Percentiles rank a stretch among this genome's conserved stretches.
Evolutionary conservation across 2,113 vertebrate species (phyloP).

Genomic region (Suricata suricatta): DNA sequence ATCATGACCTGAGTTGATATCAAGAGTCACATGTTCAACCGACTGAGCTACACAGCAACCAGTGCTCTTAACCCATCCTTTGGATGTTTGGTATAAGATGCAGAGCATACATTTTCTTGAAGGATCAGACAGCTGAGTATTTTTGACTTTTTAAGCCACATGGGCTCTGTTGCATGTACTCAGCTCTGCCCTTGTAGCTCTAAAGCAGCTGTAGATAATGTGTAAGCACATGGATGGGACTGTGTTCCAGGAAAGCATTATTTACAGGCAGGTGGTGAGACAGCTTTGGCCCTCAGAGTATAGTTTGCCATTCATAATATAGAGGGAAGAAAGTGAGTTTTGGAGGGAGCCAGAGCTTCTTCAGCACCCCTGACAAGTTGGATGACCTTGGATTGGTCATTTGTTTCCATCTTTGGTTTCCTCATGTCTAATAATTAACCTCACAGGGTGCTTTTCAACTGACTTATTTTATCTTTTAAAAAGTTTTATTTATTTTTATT

Average conservation of each 20-base stretch:
- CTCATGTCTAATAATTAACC: background rate
- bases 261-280: background rate
- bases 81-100: background rate
- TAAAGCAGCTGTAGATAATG: background rate
- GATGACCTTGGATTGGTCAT: background rate
- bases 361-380: background rate
- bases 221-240: background rate
- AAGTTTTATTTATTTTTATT: too few relatives aligned
- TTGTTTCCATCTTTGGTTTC: background rate
- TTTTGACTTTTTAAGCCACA: background rate
- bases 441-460: background rate
- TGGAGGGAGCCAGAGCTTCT: background rate
- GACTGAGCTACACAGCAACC: too few relatives aligned
- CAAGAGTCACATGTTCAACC: too few relatives aligned
- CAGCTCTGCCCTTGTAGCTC: background rate
- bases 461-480: background rate
- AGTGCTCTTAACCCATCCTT: background rate
- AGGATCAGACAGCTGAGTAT: background rate
- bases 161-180: background rate
- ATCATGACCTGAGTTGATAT: too few relatives aligned
- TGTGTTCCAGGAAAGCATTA: background rate
- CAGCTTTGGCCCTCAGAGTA: background rate
- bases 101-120: background rate
- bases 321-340: background rate
- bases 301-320: rapidly evolving